phyloP scores from a whole-genome alignment of 2,797 vertebrate species.

The Falco cherrug region DNA sequence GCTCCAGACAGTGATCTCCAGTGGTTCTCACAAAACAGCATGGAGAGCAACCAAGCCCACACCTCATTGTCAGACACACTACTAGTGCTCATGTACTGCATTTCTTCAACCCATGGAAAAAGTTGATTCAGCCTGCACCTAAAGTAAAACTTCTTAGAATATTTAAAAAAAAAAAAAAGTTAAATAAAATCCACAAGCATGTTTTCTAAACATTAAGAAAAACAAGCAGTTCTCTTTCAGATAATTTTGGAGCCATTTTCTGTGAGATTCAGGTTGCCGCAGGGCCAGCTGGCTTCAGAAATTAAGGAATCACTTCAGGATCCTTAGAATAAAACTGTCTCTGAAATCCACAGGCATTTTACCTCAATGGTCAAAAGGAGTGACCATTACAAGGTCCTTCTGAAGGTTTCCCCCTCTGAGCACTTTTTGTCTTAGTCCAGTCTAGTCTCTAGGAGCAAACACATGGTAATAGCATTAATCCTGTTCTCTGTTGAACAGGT shows the following conservation, averaged over 20 bases:
- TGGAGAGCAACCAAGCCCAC: background rate
- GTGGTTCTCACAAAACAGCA: background rate
- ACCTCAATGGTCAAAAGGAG: background rate
- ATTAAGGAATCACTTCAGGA: background rate
- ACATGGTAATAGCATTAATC: background rate
- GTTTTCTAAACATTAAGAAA: background rate
- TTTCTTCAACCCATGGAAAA: background rate
- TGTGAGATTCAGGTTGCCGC: accelerated
- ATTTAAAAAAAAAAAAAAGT: background rate
- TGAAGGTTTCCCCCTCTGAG: background rate
- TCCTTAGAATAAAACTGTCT: background rate
- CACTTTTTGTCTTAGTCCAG: background rate
- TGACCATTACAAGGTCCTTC: background rate
- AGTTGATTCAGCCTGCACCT: background rate
- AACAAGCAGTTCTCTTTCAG: background rate
- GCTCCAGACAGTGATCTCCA: background rate
- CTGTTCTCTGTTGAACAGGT: background rate
- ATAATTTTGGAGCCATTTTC: background rate
- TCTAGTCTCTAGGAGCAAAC: background rate
- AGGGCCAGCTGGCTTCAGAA: background rate
- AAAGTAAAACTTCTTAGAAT: background rate
- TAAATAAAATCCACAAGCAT: background rate
- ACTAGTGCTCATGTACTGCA: background rate
- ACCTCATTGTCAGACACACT: accelerated
- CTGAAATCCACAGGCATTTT: background rate